Base-by-base conservation (phyloP, 2,113 vertebrate species). In the Mesembrinibis cayennensis region DNA sequence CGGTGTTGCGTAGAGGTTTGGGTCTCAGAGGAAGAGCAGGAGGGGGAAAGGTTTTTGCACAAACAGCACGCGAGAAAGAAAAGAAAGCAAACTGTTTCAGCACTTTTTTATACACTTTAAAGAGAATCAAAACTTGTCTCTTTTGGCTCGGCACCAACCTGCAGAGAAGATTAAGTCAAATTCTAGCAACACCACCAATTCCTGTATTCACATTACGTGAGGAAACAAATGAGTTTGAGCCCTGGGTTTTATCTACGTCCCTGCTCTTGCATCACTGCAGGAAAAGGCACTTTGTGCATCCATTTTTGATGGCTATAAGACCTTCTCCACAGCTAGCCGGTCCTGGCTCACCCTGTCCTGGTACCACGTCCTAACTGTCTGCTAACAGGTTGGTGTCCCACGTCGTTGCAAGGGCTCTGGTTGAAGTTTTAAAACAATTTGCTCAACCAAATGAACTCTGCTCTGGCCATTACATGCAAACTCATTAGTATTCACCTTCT, bases 21-120 rank as follows among this genome's bases (percentile, higher is more conserved):
- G 82, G 86, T 50, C 86, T 89, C 82, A 67, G 90, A 89, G 83
- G 92, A 95, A 83, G 84, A 59, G 78, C n/a, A 47, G 90, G 11
- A 82, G 49, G 53, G 49, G 53, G 59, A 49, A 84, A 72, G 44
- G 66, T 70, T 92, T 92, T 58, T 29, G 53, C 76, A 94, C 81
- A 83, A 94, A 89, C 32, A 78, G 67, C 78, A 56, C 0, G 9
- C 9, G 55, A 87, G 72, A 45, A 53, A 63, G 74, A 59, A 77
- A 77, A 63, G 3, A 59, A 65, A 71, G 80, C n/a, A 29, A 81
- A 45, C 16, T 59, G 62, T 45, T 42, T 16, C 44, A 23, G 55
- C 10, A 2, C 38, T 27, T 47, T 73, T 61, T 61, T 36, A 49
- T 7, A 9, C 29, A n/a, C 42, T 78, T 73, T 59, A 45, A 87